Conservation (phyloP, 2,888 invertebrate genomes). For the Hirtodrosophila duncani region DNA sequence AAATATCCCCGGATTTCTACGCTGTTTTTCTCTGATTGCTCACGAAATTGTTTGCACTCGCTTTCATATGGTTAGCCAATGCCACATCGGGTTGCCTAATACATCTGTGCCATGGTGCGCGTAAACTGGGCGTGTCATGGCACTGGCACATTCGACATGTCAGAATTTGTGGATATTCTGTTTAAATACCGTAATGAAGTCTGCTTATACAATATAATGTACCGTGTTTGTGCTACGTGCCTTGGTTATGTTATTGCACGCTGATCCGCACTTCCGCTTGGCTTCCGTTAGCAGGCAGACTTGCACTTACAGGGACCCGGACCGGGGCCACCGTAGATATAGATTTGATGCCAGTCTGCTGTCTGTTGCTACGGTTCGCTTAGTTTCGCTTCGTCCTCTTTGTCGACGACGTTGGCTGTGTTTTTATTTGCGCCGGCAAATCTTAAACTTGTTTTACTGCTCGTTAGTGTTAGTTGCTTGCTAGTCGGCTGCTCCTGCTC, state of each 20-base stretch:
- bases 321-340: constrained; percentile 5
- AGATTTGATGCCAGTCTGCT: background rate
- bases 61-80: constrained; percentile 5
- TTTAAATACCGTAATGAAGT: constrained; percentile 78
- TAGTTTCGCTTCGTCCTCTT: no score
- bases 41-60: no score
- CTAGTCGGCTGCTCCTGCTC: constrained; percentile 12
- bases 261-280: constrained; percentile 43
- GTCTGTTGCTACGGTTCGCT: background rate
- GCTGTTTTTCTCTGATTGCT: no score
- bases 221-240: constrained; percentile 77
- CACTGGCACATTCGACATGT: constrained; percentile 52
- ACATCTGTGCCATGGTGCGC: no score
- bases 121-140: no score
- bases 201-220: constrained; percentile 77
- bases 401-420: constrained; percentile 38
- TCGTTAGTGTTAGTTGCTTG: constrained; percentile 66
- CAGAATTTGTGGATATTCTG: constrained; percentile 71
- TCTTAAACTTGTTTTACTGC: constrained; percentile 73
- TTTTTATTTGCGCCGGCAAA: constrained; percentile 66
- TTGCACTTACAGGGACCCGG: constrained; percentile 16
- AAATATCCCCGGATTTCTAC: no score
- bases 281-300: constrained; percentile 35
- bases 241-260: constrained; percentile 74
- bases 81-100: no score